Conservation (phyloP, 2,888 invertebrate species). For the Idaea straminata region DNA sequence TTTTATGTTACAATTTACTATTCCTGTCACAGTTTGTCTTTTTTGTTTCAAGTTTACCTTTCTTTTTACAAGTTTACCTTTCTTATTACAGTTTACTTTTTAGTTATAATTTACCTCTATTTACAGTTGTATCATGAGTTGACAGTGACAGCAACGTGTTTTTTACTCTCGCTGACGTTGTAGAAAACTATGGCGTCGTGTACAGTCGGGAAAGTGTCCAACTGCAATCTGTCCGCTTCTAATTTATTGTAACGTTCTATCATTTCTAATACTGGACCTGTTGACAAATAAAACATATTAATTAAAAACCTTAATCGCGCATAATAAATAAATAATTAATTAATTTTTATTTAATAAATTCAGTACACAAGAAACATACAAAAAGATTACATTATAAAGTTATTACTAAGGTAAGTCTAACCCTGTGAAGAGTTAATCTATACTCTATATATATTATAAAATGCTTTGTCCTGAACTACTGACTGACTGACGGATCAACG, state of each 20-base stretch:
- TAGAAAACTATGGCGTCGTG: conserved; percentile 84
- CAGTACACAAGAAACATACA: too few species aligned
- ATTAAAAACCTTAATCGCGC: too few species aligned
- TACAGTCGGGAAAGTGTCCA: conserved; percentile 84
- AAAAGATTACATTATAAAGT: too few species aligned
- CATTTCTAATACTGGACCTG: conserved; percentile 84
- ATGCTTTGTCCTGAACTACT: too few species aligned
- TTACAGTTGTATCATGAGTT: conserved; percentile 33
- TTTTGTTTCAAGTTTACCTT: neutral
- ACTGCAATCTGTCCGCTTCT: conserved; percentile 72
- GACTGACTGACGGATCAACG: too few species aligned
- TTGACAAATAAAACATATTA: conserved; percentile 3
- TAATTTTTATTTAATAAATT: too few species aligned
- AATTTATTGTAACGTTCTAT: conserved; percentile 80
- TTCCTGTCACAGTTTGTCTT: too few species aligned
- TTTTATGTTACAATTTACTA: too few species aligned
- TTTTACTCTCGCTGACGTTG: conserved; percentile 47
- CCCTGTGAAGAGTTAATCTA: too few species aligned
- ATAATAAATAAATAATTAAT: too few species aligned
- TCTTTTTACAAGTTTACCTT: neutral
- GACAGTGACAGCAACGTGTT: conserved; percentile 39
- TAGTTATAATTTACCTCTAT: neutral
- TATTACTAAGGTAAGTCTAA: too few species aligned
- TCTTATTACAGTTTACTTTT: neutral
- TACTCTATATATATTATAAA: too few species aligned